phyloP scores from a whole-genome alignment of 2,113 vertebrate genomes.

The Zosterops lateralis region DNA sequence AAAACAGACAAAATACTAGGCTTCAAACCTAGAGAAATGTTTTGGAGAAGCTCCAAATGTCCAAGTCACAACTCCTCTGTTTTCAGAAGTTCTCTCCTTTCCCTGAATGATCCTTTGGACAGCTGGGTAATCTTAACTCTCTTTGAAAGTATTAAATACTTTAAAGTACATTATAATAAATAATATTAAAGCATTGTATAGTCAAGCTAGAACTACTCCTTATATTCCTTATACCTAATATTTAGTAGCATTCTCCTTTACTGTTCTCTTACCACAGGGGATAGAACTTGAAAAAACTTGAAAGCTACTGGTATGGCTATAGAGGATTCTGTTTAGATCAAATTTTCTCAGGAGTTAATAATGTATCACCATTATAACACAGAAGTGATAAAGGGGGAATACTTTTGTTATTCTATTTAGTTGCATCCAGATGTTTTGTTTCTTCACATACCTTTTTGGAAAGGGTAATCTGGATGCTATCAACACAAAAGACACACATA shows the following conservation, averaged over 20 bases:
- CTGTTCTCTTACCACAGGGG: neutral
- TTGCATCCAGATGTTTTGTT: neutral
- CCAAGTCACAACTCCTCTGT: neutral
- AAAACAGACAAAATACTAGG: neutral
- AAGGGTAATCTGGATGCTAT: neutral
- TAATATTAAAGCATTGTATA: neutral
- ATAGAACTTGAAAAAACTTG: neutral
- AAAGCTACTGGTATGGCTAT: neutral
- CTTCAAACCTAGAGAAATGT: neutral
- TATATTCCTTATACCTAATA: neutral
- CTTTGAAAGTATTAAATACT: neutral
- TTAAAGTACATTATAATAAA: neutral
- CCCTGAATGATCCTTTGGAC: neutral
- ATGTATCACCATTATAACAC: neutral
- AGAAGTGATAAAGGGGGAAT: neutral
- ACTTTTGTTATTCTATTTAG: neutral
- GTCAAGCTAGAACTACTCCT: neutral
- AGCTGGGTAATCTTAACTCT: neutral
- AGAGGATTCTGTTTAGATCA: neutral
- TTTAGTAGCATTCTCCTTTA: neutral
- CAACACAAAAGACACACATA: neutral
- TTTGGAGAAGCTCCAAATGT: neutral
- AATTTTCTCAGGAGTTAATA: neutral
- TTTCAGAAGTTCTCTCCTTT: neutral
- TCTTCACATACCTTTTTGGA: neutral